Evolutionary conservation across 2,113 vertebrate genomes (phyloP).

Genomic region (Octodon degus): DNA sequence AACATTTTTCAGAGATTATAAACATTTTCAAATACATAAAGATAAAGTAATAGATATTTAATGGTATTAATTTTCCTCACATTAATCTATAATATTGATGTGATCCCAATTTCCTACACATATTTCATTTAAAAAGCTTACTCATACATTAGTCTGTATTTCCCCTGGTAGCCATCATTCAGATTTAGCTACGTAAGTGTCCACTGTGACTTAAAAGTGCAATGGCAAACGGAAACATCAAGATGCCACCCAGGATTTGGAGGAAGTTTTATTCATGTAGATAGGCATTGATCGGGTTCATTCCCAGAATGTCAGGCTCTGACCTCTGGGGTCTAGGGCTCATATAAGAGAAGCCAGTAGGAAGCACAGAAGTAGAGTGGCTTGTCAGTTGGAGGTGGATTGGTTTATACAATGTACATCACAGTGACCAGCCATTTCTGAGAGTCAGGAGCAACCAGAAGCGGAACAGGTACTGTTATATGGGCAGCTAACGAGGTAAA

Average conservation of each 20-base stretch:
- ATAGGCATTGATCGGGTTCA: not conserved
- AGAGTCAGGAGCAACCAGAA: not conserved
- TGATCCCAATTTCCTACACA: not conserved
- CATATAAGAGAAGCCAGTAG: not conserved
- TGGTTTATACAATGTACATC: not conserved
- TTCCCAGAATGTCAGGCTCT: not conserved
- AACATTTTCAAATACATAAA: not conserved
- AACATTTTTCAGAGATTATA: not conserved
- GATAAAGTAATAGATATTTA: constrained; percentile 10
- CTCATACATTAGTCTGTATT: not conserved
- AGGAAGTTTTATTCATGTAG: not conserved
- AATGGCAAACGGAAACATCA: not conserved
- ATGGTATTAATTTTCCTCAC: not conserved
- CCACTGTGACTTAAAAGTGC: not conserved
- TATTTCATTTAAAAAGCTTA: not conserved
- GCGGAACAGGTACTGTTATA: not conserved
- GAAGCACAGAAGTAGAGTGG: not conserved
- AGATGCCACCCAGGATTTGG: not conserved
- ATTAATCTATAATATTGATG: constrained; percentile 11
- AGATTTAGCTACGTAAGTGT: not conserved
- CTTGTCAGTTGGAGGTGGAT: not conserved
- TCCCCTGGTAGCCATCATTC: not conserved
- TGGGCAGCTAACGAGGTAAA: not conserved
- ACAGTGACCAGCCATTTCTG: not conserved
- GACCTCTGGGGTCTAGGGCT: not conserved